Evolutionary conservation across 2,888 invertebrate species (phyloP), one percentile per base, ranked within the genome.

Genomic region (Theodoxus fluviatilis): DNA sequence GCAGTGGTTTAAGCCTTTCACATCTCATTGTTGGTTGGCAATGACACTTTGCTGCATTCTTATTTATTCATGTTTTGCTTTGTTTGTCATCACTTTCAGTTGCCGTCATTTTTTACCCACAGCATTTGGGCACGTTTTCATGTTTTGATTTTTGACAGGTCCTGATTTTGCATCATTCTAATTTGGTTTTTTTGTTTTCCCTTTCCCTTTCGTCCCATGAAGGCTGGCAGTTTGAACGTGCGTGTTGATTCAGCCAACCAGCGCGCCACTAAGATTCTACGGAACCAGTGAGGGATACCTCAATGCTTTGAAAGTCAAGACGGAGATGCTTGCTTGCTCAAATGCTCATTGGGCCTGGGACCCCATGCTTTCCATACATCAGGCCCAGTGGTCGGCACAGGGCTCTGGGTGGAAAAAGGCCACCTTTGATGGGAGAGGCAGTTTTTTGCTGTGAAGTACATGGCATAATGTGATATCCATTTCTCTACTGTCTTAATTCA

Each of bases 191-290:
- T 71, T 71, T 71, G 63, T 69, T 68, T 75, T 72, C 63, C 69
- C 70, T 37, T 49, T 40, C n/a, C 18, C 61, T 43, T 49, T 33
- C n/a, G 25, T 40, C 68, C 61, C 38, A 25, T 40, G 1, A n/a
- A 40, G 35, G 9, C 25, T 18, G 9, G 25, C 63, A 43, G n/a
- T n/a, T 75, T 83, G 72, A 83, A 82, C 73, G 79, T 76, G 55
- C 76, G 84, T 72, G 83, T 85, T 71, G 80, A 83, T 52, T 75
- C 73, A 18, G 85, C 84, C 40, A 84, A 85, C 77, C 80, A 79
- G 67, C 70, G 83, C 70, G 83, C 85, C 43, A 81, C 80, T 74
- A 81, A 79, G 76, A 83, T 85, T 67, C 78, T 84, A 9, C 79
- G 81, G 31, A 78, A 82, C 52, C 76, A 81, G 72, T 82, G 79